Conservation (phyloP, 2,888 invertebrate genomes). For the Hedya salicella region DNA sequence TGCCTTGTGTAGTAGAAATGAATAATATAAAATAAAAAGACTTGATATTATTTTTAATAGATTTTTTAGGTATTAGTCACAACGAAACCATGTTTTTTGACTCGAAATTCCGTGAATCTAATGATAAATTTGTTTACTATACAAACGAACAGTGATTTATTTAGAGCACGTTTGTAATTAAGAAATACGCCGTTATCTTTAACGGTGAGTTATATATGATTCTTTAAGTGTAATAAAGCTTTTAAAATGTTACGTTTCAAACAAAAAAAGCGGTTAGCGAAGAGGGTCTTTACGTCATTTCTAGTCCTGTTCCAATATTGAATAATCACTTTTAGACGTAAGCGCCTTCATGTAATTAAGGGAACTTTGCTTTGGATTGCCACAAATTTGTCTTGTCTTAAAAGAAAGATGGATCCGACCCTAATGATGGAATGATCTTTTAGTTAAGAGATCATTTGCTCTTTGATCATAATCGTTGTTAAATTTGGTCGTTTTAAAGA, state of each 20-base stretch:
- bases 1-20: too few relatives aligned
- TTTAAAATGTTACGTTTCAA: not conserved
- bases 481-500: constrained; percentile 1
- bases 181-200: constrained; percentile 20
- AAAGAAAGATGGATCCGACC: constrained; percentile 1
- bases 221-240: constrained; percentile 1
- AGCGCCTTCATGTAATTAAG: not conserved
- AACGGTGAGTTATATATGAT: constrained; percentile 10
- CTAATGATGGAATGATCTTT: constrained; percentile 14
- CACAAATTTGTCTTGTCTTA: not conserved
- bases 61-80: too few relatives aligned
- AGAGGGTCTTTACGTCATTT: not conserved
- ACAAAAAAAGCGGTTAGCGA: not conserved
- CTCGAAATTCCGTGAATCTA: not conserved
- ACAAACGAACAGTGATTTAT: constrained; percentile 22
- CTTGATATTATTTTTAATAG: too few relatives aligned
- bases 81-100: too few relatives aligned
- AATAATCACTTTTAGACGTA: not conserved
- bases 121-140: constrained; percentile 5
- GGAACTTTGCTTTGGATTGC: not conserved
- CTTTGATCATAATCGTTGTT: constrained; percentile 4
- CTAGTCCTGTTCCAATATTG: not conserved
- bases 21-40: too few relatives aligned
- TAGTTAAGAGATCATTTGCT: constrained; percentile 15
- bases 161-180: constrained; percentile 15